Percentiles rank a stretch among this genome's conserved stretches.
phyloP scores from a whole-genome alignment of 1,140 invertebrate genomes.

The Eufriesea mexicana region DNA sequence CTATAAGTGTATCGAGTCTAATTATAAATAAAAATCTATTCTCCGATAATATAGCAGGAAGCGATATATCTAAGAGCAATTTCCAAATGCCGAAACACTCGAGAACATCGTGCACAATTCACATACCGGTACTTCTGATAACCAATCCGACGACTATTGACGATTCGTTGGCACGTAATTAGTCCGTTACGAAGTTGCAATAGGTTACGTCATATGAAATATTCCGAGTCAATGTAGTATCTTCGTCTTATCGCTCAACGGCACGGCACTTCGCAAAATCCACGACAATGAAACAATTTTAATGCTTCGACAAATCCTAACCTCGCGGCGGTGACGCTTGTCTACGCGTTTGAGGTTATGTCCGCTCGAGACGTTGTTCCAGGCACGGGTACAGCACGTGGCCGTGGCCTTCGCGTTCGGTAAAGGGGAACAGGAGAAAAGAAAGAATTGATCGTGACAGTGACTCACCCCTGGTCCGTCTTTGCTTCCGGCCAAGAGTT shows the following conservation, averaged over 20 bases:
- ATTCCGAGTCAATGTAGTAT: too few relatives aligned
- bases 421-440: not conserved
- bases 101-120: not conserved
- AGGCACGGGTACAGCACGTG: constrained; percentile 9
- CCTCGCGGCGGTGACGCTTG: not conserved
- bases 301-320: not conserved
- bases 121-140: not conserved
- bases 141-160: not conserved
- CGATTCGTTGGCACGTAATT: not conserved
- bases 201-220: not conserved
- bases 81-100: not conserved
- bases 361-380: not conserved
- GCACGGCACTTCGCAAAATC: not conserved
- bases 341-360: constrained; percentile 39
- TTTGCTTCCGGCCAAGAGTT: constrained; percentile 34
- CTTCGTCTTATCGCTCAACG: not conserved
- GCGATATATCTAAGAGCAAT: not conserved
- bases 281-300: not conserved
- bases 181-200: too few relatives aligned
- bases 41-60: not conserved
- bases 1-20: too few relatives aligned
- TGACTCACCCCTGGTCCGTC: constrained; percentile 49
- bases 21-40: not conserved
- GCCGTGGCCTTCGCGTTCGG: not conserved
- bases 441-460: constrained; percentile 5